phyloP scores from a whole-genome alignment of 2,888 invertebrate species.

The Drosophila diplacantha region DNA sequence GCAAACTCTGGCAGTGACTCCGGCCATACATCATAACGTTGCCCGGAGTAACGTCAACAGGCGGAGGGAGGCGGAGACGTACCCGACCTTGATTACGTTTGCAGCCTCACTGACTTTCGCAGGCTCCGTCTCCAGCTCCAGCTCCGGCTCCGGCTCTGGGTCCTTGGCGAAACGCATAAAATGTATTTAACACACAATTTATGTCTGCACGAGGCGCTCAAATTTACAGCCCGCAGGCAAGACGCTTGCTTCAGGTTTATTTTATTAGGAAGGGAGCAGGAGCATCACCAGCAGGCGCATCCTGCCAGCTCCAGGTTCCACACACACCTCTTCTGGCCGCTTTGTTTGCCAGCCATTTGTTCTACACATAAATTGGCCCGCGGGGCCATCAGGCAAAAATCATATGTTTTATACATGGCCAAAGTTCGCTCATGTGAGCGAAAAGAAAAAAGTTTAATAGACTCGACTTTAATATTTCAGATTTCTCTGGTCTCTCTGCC shows the following conservation, averaged over 20 bases:
- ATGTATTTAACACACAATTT: slow-evolving; percentile 74
- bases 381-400: slow-evolving; percentile 68
- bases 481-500: slow-evolving; percentile 38
- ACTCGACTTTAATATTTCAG: slow-evolving; percentile 61
- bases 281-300: slow-evolving; percentile 26
- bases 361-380: slow-evolving; percentile 71
- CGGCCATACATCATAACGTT: slow-evolving; percentile 60
- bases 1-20: slow-evolving; percentile 25
- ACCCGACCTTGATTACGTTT: slow-evolving; percentile 67
- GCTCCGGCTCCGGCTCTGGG: slow-evolving; percentile 4
- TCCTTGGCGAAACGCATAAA: slow-evolving; percentile 63
- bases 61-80: slow-evolving; percentile 6
- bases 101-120: slow-evolving; percentile 59
- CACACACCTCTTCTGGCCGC: slow-evolving; percentile 18
- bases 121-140: slow-evolving; percentile 2
- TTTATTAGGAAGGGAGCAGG: slow-evolving; percentile 56
- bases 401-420: slow-evolving; percentile 70
- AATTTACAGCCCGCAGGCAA: slow-evolving; percentile 66
- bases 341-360: slow-evolving; percentile 55
- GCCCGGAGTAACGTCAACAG: slow-evolving; percentile 57
- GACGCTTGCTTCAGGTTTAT: slow-evolving; percentile 56
- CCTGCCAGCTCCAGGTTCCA: slow-evolving; percentile 14
- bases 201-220: slow-evolving; percentile 65
- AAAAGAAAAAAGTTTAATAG: slow-evolving; percentile 61
- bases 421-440: slow-evolving; percentile 35